Conservation (phyloP, 1,140 invertebrate genomes). For the Tetramorium simillimum region DNA sequence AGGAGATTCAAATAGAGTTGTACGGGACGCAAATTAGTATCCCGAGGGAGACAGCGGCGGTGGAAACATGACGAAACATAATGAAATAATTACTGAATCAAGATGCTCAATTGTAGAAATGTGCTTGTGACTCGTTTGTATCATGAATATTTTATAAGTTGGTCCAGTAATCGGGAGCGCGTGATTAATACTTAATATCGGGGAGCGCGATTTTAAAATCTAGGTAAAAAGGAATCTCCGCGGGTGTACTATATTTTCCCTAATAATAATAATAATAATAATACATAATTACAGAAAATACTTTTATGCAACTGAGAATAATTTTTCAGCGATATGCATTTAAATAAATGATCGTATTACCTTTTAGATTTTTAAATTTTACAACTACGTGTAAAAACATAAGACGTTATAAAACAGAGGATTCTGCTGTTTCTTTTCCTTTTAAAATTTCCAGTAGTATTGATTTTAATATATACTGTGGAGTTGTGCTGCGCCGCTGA, state of each 20-base stretch:
- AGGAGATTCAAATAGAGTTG: conserved; percentile 84
- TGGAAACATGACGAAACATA: background rate
- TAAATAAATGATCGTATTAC: background rate
- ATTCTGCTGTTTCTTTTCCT: background rate
- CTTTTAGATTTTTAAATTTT: background rate
- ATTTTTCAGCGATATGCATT: background rate
- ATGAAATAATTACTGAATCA: background rate
- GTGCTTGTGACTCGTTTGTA: background rate
- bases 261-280: background rate
- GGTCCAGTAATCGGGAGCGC: background rate
- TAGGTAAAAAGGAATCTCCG: background rate
- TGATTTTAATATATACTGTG: conserved; percentile 12
- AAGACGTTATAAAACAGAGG: background rate
- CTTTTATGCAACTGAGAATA: background rate
- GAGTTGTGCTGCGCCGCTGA: background rate
- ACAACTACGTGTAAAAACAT: background rate
- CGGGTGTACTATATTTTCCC: background rate
- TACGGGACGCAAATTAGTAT: background rate
- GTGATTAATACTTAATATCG: background rate
- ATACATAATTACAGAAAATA: background rate
- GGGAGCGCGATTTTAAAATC: background rate
- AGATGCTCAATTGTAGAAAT: background rate
- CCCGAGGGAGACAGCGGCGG: background rate
- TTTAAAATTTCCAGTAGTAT: background rate
- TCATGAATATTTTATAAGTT: background rate